A percentile compares a stretch with the other conserved stretches of the same genome.
These are phyloP conservation scores for Leptopilina syphax DNA, from an alignment of 2,888 invertebrate genomes.

Conservation along the genomic window DNA sequence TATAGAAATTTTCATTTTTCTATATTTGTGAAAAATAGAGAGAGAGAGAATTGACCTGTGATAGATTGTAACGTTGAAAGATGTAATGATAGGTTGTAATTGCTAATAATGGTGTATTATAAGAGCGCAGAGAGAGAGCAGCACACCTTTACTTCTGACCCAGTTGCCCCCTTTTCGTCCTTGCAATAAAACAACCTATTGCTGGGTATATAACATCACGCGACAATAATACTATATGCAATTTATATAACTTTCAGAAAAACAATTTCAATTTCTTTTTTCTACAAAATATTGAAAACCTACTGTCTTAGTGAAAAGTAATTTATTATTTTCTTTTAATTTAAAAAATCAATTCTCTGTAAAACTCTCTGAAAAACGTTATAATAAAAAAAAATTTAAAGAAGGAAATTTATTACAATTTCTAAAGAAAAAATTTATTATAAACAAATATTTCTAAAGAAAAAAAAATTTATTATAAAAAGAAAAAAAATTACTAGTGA, in stretches of 20 bases:
- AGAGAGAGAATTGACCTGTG: not conserved
- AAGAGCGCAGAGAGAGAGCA: constrained; percentile 31
- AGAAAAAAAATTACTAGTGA: too few species aligned
- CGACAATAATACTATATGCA: constrained; percentile 38
- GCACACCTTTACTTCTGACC: constrained; percentile 24
- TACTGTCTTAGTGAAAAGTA: not conserved
- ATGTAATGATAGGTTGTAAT: constrained; percentile 10
- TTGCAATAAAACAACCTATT: constrained; percentile 33
- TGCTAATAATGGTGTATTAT: constrained; percentile 30
- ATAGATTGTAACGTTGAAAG: not conserved
- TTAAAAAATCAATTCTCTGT: too few species aligned
- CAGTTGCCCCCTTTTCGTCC: constrained; percentile 30
- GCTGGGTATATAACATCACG: constrained; percentile 52
- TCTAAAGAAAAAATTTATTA: too few species aligned
- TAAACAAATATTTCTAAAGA: too few species aligned
- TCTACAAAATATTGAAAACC: not conserved
- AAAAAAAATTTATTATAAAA: too few species aligned
- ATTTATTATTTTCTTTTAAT: not conserved
- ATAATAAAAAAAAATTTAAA: too few species aligned
- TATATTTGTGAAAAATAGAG: not conserved
- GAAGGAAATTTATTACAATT: too few species aligned
- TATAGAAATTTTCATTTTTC: constrained; percentile 12
- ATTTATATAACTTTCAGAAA: not conserved
- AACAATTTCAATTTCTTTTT: not conserved
- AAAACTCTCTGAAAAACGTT: too few species aligned